Base-by-base conservation (phyloP, 2,113 vertebrate species). In the Catharus bicknelli region DNA sequence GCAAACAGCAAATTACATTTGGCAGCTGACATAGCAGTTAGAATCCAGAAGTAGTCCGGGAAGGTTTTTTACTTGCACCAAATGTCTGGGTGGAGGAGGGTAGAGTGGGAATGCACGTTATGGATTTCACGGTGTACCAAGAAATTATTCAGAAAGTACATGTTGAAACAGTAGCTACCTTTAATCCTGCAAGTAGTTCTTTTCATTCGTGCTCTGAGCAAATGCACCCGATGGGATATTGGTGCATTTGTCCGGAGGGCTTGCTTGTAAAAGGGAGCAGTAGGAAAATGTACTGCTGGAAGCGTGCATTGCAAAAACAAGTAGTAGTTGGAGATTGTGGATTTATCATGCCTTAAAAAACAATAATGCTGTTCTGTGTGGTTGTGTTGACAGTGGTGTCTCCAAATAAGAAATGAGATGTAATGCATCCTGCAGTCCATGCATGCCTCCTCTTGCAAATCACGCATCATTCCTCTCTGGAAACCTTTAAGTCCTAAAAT, bases 311-410 rank as follows among this genome's bases (percentile, higher is more conserved):
- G 87, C 90, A 93, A 94, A 95, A 96, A 83, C 84, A 93, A 94
- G 97, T 95, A 96, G 86, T 92, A 94, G 57, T 96, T 97, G 73
- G 87, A 86, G 89, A 95, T 73, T 91, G 88, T 96, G 95, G 91
- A 96, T 96, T 88, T 96, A 78, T 97, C 68, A 18, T 92, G 75
- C 59, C 64, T 92, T 83, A 93, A 96, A 95, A 97, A 95, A 93
- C 87, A 98, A 96, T 98, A 98, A 98, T 97, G 84, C 98, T 97
- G 98, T 97, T 99, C 98, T 98, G 81, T 99, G 98, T 98, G 96
- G 97, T 98, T 98, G 96, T 98, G 97, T 97, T 98, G 98, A 98
- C 98, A 98, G 98, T 98, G 95, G 97, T 98, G 98, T 97, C 96
- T 98, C 96, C 98, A 97, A 98, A 97, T 97, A 97, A 97, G 96